Base-by-base conservation (phyloP, 2,113 vertebrate species). In the Sitta europaea region DNA sequence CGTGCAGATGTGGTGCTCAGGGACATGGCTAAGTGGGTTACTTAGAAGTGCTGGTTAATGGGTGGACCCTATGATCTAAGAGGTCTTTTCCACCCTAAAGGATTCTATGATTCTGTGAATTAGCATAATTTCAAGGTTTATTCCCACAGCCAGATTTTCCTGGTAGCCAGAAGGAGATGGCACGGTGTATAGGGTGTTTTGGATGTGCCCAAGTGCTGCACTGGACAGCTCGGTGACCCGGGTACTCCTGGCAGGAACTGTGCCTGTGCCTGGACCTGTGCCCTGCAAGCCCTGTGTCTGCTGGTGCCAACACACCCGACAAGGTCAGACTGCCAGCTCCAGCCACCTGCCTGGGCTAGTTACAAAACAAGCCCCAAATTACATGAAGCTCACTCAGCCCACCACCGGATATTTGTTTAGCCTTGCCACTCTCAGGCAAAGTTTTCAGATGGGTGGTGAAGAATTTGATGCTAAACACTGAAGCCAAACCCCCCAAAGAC, bases 161-260 rank as follows among this genome's bases (percentile, higher is more conserved):
- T 53, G 31, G 47, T 25, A 66, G 55, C 61, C 72, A 65, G 36
- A 43, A 63, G 38, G 29, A 70, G 11, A 8, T 65, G 48, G n/a
- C 40, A 51, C 45, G 43, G 35, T 0, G 0, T 2, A 0, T 38
- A 63, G 29, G 9, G 14, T 5, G 1, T 75, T 89, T 65, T 70
- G 68, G 63, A 31, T 74, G 68, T 25, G 13, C 59, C 58, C 53
- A 42, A 22, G 58, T 76, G 35, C 36, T 31, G 6, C 2, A 2
- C 6, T 20, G 55, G 42, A 27, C 15, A 36, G 23, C 6, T 5
- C 0, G 0, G 75, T 50, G n/a, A 28, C 28, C 33, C 11, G 5
- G 27, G 42, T n/a, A n/a, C n/a, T n/a, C 8, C 22, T 0, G 0
- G 48, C 3, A 0, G 20, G 42, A 50, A 3, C 51, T 5, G 28